Conservation (phyloP, 2,888 invertebrate genomes). For the Stegana nigrithorax region DNA sequence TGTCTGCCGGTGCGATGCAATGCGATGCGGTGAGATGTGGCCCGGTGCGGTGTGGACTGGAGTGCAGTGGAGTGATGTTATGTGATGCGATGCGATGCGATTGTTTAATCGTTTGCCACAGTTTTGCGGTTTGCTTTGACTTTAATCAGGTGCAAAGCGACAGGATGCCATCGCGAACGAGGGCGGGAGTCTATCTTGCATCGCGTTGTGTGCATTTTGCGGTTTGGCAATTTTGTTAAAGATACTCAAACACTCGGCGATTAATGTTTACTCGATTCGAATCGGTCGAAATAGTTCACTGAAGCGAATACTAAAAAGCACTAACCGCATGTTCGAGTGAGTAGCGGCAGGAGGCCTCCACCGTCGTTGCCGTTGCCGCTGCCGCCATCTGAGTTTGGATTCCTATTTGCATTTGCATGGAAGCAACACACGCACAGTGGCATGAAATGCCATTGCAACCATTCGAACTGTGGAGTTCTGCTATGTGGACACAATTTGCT, state of each 20-base stretch:
- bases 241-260: slow-evolving; percentile 45
- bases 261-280: slow-evolving; percentile 30
- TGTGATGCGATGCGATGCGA: not conserved
- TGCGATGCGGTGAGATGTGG: too few species aligned
- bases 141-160: slow-evolving; percentile 13
- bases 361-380: not conserved
- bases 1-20: too few species aligned
- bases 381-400: too few species aligned
- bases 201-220: slow-evolving; percentile 35
- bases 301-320: slow-evolving; percentile 56
- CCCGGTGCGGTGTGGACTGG: too few species aligned
- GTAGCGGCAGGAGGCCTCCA: too few species aligned
- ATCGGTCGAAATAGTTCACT: not conserved
- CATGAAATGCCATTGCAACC: too few species aligned
- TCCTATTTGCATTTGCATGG: too few species aligned
- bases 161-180: not conserved
- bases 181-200: slow-evolving; percentile 20
- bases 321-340: slow-evolving; percentile 50
- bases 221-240: slow-evolving; percentile 58
- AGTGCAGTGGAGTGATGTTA: not conserved
- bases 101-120: slow-evolving; percentile 40
- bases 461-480: too few species aligned
- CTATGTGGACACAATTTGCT: too few species aligned
- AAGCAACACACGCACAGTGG: too few species aligned
- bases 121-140: slow-evolving; percentile 36